Evolutionary conservation across 2,888 invertebrate species (phyloP).

Genomic region (Coronaproctus castanopsis): DNA sequence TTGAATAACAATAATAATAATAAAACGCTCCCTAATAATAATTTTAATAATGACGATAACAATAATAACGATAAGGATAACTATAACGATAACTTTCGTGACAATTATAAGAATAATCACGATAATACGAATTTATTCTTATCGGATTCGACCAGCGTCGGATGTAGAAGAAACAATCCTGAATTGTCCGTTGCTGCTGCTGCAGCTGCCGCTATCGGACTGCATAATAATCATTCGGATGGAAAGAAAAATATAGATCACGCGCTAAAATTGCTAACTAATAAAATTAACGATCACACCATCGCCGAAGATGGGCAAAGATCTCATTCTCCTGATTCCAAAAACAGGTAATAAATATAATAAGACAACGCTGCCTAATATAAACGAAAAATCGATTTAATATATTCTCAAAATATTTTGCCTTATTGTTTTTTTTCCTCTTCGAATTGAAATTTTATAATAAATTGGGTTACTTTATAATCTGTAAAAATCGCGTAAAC

Average conservation of each 20-base stretch:
- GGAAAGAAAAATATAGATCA: slow-evolving; percentile 82
- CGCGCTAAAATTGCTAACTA: slow-evolving; percentile 64
- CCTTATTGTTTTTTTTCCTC: background rate
- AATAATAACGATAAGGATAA: slow-evolving; percentile 16
- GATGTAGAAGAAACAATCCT: slow-evolving; percentile 23
- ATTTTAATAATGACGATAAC: background rate
- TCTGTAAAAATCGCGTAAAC: too few species aligned
- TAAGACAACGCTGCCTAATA: too few species aligned
- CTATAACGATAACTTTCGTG: slow-evolving; percentile 18
- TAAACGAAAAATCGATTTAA: background rate
- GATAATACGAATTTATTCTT: slow-evolving; percentile 33
- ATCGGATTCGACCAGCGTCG: slow-evolving; percentile 28
- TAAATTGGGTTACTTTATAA: too few species aligned
- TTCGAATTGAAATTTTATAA: background rate
- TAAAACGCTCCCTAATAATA: background rate
- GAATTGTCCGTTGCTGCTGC: slow-evolving; percentile 6
- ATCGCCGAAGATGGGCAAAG: slow-evolving; percentile 41
- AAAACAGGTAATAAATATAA: slow-evolving; percentile 26
- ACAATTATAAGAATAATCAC: slow-evolving; percentile 21
- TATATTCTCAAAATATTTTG: background rate
- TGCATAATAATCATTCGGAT: too few species aligned
- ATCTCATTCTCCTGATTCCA: slow-evolving; percentile 42
- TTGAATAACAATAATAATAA: too few species aligned
- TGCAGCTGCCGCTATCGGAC: background rate
- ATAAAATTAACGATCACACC: slow-evolving; percentile 60